phyloP scores from a whole-genome alignment of 1,140 invertebrate species.

The Diabrotica virgifera region DNA sequence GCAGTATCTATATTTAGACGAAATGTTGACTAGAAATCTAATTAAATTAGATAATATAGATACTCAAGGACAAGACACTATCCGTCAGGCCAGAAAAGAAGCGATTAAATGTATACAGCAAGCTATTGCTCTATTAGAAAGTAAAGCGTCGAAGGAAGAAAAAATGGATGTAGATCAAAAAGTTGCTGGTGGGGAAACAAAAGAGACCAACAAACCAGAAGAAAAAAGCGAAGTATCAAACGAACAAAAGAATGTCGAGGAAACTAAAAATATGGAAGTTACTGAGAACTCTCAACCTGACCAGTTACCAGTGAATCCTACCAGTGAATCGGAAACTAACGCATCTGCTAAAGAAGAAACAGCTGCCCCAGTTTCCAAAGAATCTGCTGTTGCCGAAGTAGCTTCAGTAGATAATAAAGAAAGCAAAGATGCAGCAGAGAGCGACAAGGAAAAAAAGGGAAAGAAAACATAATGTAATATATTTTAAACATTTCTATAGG shows the following conservation, averaged over 20 bases:
- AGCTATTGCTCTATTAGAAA: constrained; percentile 79
- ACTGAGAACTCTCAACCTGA: neutral
- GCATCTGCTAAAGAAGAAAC: neutral
- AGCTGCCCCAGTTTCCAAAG: neutral
- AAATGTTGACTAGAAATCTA: constrained; percentile 90
- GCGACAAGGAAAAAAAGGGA: constrained; percentile 4
- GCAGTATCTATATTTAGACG: constrained; percentile 84
- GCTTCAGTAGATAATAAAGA: neutral
- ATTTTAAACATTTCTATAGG: constrained; percentile 10
- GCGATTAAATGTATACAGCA: constrained; percentile 86
- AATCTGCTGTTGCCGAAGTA: neutral
- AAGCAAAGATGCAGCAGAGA: constrained; percentile 7
- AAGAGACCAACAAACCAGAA: constrained; percentile 10
- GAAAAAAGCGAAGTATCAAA: constrained; percentile 24
- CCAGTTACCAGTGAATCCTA: no score
- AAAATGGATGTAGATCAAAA: constrained; percentile 31
- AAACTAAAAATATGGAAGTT: constrained; percentile 11
- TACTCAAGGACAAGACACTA: constrained; percentile 85
- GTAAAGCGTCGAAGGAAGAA: constrained; percentile 53
- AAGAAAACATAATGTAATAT: constrained; percentile 22
- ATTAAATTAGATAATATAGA: constrained; percentile 90
- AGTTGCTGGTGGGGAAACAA: constrained; percentile 1
- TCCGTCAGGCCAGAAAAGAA: constrained; percentile 79
- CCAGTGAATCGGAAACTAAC: neutral
- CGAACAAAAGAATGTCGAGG: constrained; percentile 10